Base-by-base conservation (phyloP, 2,888 invertebrate species). In the Tuberolachnus salignus region DNA sequence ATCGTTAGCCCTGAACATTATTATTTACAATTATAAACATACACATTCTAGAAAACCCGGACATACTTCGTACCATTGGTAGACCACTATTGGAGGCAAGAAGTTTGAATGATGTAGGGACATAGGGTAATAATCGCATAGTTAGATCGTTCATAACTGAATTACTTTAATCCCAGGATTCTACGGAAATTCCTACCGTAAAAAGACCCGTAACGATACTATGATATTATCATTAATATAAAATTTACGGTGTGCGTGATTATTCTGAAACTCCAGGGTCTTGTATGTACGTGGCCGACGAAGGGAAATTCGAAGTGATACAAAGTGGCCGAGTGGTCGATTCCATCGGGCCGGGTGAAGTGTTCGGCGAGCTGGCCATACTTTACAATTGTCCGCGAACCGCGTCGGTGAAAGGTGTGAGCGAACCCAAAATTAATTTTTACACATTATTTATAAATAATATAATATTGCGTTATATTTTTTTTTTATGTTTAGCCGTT, bases 341-440 rank as follows among this genome's bases (percentile, higher is more conserved):
- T 0, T 88, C 87, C 73, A 89, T 92, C 88, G 89, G 89, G 6
- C 88, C 91, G 0, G 91, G 91, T 8, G 88, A 89, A 87, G 86
- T 91, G 84, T 84, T 92, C 87, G 91, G 92, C 19, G 92, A 92
- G 84, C 85, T 92, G 72, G 92, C 92, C n/a, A 89, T 92, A 82
- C 86, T 92, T 6, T 92, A 92, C 86, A 92, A 92, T 85, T 92
- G 92, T 84, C 91, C 90, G 14, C 85, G 91, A 81, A 91, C 91
- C 3, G 91, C 91, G 2, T 89, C 90, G 1, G 89, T 91, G 66
- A 85, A 87, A 87, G 89, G 89, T 89, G 83, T 23, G 1, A 51
- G 1, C 23, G 0, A 19, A 46, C 16, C 16, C 59, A 6, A 34
- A 59, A 59, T 16, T 10, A 2, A n/a, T 61, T 16, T 55, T 55